Evolutionary conservation across 37 sponge, comb jelly and placozoan species (phyloP).

Genomic region (Cladorhizidae sp.): DNA sequence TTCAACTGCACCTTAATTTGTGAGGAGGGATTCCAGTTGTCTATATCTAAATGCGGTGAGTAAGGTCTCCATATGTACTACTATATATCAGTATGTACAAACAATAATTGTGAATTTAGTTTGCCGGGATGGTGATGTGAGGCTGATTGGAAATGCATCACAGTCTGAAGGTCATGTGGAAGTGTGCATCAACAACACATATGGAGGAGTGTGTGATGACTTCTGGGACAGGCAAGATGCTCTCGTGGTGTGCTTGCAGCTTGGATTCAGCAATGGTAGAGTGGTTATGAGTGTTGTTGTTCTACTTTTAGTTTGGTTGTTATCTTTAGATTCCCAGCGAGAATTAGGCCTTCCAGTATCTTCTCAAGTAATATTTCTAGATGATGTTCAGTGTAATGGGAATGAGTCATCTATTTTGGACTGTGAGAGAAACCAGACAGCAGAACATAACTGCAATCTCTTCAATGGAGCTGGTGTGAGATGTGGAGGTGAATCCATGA

Average conservation of each 20-base stretch:
- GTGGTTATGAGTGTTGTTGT: not conserved
- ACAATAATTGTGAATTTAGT: not conserved
- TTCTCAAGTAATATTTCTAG: slow-evolving; percentile 28
- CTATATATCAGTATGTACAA: too few relatives aligned
- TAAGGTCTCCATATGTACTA: not conserved
- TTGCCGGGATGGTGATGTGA: slow-evolving; percentile 38
- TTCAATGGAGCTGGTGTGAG: slow-evolving; percentile 43
- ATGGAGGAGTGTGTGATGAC: slow-evolving; percentile 51
- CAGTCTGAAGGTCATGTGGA: slow-evolving; percentile 21
- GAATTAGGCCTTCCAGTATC: not conserved
- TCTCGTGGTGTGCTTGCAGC: slow-evolving; percentile 24
- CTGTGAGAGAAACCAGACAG: slow-evolving; percentile 9
- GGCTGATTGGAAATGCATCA: not conserved
- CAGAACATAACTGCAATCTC: slow-evolving; percentile 24
- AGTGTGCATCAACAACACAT: slow-evolving; percentile 38
- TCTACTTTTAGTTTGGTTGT: not conserved
- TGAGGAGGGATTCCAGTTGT: slow-evolving; percentile 9
- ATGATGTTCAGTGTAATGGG: slow-evolving; percentile 50
- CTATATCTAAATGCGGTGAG: slow-evolving; percentile 5
- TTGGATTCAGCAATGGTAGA: slow-evolving; percentile 9
- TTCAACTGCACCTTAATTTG: slow-evolving; percentile 8
- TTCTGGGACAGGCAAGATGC: slow-evolving; percentile 45
- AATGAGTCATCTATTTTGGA: slow-evolving; percentile 33
- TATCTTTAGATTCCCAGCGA: not conserved
- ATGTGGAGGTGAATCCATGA: slow-evolving; percentile 11